Base-by-base conservation (phyloP, 2,113 vertebrate species). In the Saccopteryx bilineata region DNA sequence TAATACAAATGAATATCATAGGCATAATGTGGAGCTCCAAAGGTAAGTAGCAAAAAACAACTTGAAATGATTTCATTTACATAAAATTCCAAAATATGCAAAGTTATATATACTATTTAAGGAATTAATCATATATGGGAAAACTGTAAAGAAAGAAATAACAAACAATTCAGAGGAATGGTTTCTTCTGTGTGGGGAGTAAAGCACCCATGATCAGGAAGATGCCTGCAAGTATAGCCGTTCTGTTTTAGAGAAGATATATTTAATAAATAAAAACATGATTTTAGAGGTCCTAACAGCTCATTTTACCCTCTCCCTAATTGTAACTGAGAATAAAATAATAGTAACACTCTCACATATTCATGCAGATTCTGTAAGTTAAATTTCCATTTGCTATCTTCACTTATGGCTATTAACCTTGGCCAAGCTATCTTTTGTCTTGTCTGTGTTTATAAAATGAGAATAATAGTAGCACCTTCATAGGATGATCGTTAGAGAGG, bases 61-160 rank as follows among this genome's bases (percentile, higher is more conserved):
- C 7, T 78, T 78, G 33, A 87, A 85, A 79, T 83, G 0, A 92
- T 87, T 72, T 15, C 1, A 75, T 50, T 84, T 90, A 84, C 24
- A 56, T 71, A 87, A 87, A 93, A 88, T 61, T 90, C 10, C 48
- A 85, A 86, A 82, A 54, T n/a, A 80, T n/a, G 23, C 1, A 63
- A 69, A 80, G 39, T 72, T 94, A 69, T 31, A 83, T 71, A 10
- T 24, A 65, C 11, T 61, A 2, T 75, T 87, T 93, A 92, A 89
- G 31, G 28, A 46, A 31, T 85, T 9, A 85, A 72, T 87, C 28
- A 46, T 33, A 31, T 17, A 85, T 58, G 13, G n/a, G 58, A 50
- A 96, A 87, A 87, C 7, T 58, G 12, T 58, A 90, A 93, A 90
- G 31, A 83, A 94, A 94, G 26, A 11, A 92, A 87, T 75, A 23